Evolutionary conservation across 2,797 vertebrate genomes (phyloP), one percentile per base, ranked within the genome.

Genomic region (Enteromius thamalakanensis): DNA sequence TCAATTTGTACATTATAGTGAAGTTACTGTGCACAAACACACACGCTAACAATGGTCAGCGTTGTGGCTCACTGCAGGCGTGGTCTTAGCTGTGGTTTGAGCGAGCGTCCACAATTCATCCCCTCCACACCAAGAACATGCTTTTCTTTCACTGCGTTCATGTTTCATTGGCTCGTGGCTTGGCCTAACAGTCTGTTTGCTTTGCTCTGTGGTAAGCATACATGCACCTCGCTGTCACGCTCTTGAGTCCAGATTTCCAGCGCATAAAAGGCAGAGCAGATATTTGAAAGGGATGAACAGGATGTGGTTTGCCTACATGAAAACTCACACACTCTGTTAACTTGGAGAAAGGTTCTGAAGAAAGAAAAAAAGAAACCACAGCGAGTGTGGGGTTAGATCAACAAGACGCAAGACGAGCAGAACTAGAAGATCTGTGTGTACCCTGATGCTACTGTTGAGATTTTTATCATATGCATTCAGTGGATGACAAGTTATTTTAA

Each of bases 251-350:
- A 80, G 17, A 23, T 51, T 55, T 58, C 55, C 79, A 34, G 51
- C 83, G 49, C 60, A 45, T 84, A 76, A 78, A 51, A 77, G 11
- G 70, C 37, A 14, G 34, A 53, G 64, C 32, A 86, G 37, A 86
- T 86, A 51, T 89, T 89, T 87, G 62, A 70, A 42, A 82, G 71
- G 67, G 75, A 75, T 37, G 53, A 40, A 21, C 51, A 86, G 83
- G 86, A 65, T n/a, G 80, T 60, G 76, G 79, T 84, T 79, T 55
- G 62, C 74, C 78, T 12, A 0, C 45, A 81, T 51, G 37, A 83
- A 45, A 70, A 72, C 55, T 49, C 21, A 79, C 26, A n/a, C 70
- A 80, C 45, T 29, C 19, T 47, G 32, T 64, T 68, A 79, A 64
- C 10, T 23, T 72, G 47, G 80, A 75, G 26, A 86, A 67, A 77